Percentiles rank a stretch among this genome's conserved stretches.
Conservation (phyloP, 2,888 invertebrate genomes). For the Troglohyphantes excavatus region DNA sequence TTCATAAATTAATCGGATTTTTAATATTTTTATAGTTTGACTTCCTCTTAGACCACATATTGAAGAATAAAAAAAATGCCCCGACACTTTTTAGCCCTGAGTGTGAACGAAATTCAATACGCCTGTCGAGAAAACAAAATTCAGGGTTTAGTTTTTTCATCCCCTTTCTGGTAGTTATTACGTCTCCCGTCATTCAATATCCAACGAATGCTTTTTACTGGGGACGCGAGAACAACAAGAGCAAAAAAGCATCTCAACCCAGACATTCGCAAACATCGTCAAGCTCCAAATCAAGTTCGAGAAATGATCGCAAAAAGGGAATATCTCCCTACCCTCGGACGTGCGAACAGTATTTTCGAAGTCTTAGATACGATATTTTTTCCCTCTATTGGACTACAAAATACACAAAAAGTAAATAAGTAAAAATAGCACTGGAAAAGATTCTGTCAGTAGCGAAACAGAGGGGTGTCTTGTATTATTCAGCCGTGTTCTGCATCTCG, state of each 20-base stretch:
- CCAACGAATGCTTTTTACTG: conserved; percentile 41
- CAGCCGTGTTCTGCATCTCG: conserved; percentile 46
- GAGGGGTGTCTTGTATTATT: conserved; percentile 77
- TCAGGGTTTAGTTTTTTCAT: not conserved
- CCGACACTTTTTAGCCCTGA: not conserved
- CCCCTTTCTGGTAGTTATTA: conserved; percentile 63
- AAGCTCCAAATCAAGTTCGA: conserved; percentile 76
- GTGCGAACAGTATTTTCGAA: conserved; percentile 50
- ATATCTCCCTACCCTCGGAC: conserved; percentile 49
- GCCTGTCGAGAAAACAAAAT: conserved; percentile 20
- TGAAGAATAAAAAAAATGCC: not conserved
- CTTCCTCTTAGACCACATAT: not conserved
- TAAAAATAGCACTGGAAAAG: conserved; percentile 62
- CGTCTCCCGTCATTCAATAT: conserved; percentile 73
- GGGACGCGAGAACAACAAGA: conserved; percentile 35
- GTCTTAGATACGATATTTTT: conserved; percentile 73
- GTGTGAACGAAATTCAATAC: conserved; percentile 36
- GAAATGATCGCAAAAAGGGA: conserved; percentile 62
- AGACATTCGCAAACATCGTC: conserved; percentile 72
- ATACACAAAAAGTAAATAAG: conserved; percentile 48
- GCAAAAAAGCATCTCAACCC: conserved; percentile 3
- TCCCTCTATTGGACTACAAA: conserved; percentile 65
- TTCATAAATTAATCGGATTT: no score
- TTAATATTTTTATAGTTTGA: no score
- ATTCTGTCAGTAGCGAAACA: conserved; percentile 74